Base-by-base conservation (phyloP, 2,113 vertebrate species). In the Alethe castanea region DNA sequence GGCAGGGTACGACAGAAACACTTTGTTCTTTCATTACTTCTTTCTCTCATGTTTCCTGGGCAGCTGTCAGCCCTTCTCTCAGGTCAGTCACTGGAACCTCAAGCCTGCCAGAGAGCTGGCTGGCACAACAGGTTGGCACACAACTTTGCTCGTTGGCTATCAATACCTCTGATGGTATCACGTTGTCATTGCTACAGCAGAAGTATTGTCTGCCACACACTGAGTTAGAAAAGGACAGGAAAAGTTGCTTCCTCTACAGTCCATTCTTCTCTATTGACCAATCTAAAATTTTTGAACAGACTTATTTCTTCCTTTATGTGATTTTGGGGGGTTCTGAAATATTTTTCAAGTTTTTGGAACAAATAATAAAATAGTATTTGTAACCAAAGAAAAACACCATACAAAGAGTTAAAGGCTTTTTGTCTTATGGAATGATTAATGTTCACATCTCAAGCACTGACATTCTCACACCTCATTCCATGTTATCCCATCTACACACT, bases 1-100 rank as follows among this genome's bases (percentile, higher is more conserved):
- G 73, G 97, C 90, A 96, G 93, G 98, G 98, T 98, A 98, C 0
- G 97, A 29, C 60, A 85, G 14, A 67, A 28, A 33, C 8, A 2
- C 22, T 81, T 52, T 33, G 29, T 36, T 31, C 60, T 70, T 59
- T 9, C 29, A 5, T 9, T 64, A 5, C 14, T 76, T 66, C 71
- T 50, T 14, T 25, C 54, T 35, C 53, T 91, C 50, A 28, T 71
- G 6, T 40, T 65, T 60, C 47, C 36, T 24, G 26, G 5, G 29
- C 3, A 14, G 25, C 18, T 36, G 24, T 29, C 83, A 70, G 83
- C 24, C 36, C 20, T 64, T n/a, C 85, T 59, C 64, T 79, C 44
- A 61, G 64, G 50, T 64, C 81, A 56, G 35, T 31, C 88, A 66
- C 24, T 50, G 20, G 54, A 90, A 65, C 6, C 47, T 88, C 78